Base-by-base conservation (phyloP, 2,888 invertebrate genomes). In the Heteromurus nitidus region DNA sequence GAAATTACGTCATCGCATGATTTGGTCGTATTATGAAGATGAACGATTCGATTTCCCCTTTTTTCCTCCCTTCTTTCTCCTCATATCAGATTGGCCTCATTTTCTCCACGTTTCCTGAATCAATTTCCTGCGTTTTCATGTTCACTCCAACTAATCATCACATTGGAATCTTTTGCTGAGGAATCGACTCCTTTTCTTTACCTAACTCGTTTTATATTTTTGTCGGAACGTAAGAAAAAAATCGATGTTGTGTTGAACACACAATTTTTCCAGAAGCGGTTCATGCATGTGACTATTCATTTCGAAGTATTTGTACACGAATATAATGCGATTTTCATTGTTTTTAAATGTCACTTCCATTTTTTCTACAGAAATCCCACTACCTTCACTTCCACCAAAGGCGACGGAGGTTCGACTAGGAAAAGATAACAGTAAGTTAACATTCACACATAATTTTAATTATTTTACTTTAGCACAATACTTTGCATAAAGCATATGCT, bases 331-430 rank as follows among this genome's bases (percentile, higher is more conserved):
- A n/a, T n/a, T 50, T 13, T 53, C 18, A 18, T 24, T n/a, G 30
- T 30, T 30, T 62, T 44, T 7, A 9, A 65, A 79, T 60, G 64
- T 82, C 7, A 82, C 58, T 44, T 73, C 69, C 69, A 20, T 86
- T 86, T 81, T 89, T 88, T 82, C 92, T 92, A 85, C 92, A 96
- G 96, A 95, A 92, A 96, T 96, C 89, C 95, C 95, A 73, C 93
- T 95, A 92, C 95, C 95, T 80, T 95, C 96, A 82, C 93, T 94
- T 80, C 94, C 95, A 84, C 94, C 95, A 82, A 93, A 94, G 91
- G 93, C 95, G 84, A 94, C 94, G 74, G 94, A 94, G 91, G 94
- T 94, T 92, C 93, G 93, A 36, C 65, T 69, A 36, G 80, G 69
- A 44, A 84, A 84, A 82, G 85, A 86, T 50, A 81, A 69, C 64